phyloP scores from a whole-genome alignment of 2,113 vertebrate species.

The Clarias magur region DNA sequence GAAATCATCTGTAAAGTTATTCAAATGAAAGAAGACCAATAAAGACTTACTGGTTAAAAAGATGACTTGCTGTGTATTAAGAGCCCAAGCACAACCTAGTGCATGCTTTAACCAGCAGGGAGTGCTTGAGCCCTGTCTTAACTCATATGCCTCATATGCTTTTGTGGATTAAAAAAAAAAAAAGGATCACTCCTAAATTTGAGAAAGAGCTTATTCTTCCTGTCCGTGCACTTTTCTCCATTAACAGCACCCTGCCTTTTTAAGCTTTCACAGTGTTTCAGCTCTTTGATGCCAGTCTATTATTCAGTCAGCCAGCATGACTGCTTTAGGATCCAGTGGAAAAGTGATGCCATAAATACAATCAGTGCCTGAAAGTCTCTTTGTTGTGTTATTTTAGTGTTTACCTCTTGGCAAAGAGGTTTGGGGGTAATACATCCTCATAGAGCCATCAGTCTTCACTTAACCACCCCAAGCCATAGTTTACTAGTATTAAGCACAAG shows the following conservation, averaged over 20 bases:
- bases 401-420: background rate
- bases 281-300: slow-evolving; percentile 25
- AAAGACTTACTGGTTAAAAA: background rate
- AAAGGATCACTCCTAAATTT: slow-evolving; percentile 18
- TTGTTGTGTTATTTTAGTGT: background rate
- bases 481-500: background rate
- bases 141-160: background rate
- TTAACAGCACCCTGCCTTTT: background rate
- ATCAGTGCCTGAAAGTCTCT: background rate
- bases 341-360: slow-evolving; percentile 27
- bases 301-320: slow-evolving; percentile 1
- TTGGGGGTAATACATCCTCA: background rate
- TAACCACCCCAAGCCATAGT: background rate
- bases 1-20: background rate
- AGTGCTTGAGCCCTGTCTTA: slow-evolving; percentile 52
- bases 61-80: background rate
- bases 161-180: background rate
- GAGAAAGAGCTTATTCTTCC: slow-evolving; percentile 43
- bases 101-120: slow-evolving; percentile 58
- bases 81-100: background rate
- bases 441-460: background rate
- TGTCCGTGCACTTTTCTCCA: slow-evolving; percentile 26
- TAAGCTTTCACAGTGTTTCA: slow-evolving; percentile 24
- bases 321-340: slow-evolving; percentile 1
- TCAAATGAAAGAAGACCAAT: background rate